Base-by-base conservation (phyloP, 2,113 vertebrate genomes). In the Lepisosteus oculatus region DNA sequence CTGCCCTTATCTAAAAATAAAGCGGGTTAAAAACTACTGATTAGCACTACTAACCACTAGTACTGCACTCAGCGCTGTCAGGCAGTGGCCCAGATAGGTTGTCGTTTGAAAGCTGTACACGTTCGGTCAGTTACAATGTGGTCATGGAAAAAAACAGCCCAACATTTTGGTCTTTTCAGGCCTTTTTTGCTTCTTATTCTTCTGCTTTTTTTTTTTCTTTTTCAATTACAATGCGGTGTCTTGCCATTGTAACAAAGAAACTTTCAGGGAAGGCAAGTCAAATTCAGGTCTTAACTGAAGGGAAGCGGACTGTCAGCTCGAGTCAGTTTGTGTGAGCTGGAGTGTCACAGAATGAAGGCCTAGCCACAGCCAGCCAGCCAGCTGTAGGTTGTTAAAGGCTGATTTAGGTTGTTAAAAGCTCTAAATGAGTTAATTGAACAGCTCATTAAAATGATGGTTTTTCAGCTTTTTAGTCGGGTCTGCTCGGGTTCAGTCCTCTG, bases 1-100 rank as follows among this genome's bases (percentile, higher is more conserved):
- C 62, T 65, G 42, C n/a, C 3, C 62, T 65, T 42, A 65, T 65
- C 62, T 65, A 65, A 65, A 65, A 65, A 43, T 43, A 42, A 43
- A 65, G 7, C 42, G 17, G 29, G 62, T 65, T 42, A 43, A 42
- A 29, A 65, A 29, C 42, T 9, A 43, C 17, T 41, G 62, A 43
- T 43, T 65, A 29, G 4, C 62, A 41, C 15, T 3, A 13, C 62
- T 29, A 59, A n/a, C n/a, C 13, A 13, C n/a, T 13, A 13, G 0
- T 29, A 3, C 3, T 3, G 13, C n/a, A 13, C 13, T 13, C 5
- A 4, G 57, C 14, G 12, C 14, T 3, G 5, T 13, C n/a, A 15
- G 29, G 29, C 57, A 59, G 2, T n/a, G 57, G 57, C 57, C 57
- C 57, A 59, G 57, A 59, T 59, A 59, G 5, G 11, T 6, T 51